These are phyloP conservation scores for Mechanitis messenoides DNA, from an alignment of 2,888 invertebrate genomes.

Conservation along the genomic window DNA sequence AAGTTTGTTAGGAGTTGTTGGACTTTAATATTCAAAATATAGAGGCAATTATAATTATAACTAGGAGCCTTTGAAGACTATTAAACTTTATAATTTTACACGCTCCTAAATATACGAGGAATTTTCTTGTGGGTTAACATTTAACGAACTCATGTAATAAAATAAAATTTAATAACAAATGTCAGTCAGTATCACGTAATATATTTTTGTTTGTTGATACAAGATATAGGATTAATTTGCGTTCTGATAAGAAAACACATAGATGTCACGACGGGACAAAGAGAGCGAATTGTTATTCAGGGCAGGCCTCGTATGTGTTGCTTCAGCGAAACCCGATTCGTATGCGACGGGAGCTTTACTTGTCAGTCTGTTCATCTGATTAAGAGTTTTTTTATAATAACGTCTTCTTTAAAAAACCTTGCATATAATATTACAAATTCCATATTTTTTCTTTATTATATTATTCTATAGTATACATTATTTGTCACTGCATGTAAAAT, in stretches of 20 bases:
- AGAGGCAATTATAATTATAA: too few species aligned
- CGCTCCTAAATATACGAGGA: too few species aligned
- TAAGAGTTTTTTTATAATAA: constrained; percentile 9
- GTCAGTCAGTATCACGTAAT: background rate
- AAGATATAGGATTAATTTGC: background rate
- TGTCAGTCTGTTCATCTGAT: constrained; percentile 28
- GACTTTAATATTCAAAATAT: background rate
- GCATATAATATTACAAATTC: background rate
- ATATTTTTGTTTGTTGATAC: background rate
- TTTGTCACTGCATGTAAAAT: background rate
- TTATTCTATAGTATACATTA: background rate
- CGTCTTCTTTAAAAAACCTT: background rate
- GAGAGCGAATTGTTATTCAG: constrained; percentile 5
- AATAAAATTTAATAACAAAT: too few species aligned
- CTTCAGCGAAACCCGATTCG: constrained; percentile 37
- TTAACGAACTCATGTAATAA: too few species aligned
- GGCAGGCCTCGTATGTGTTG: background rate
- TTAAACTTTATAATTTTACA: too few species aligned
- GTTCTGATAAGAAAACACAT: background rate
- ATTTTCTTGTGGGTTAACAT: too few species aligned
- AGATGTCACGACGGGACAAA: too few species aligned
- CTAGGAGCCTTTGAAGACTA: too few species aligned
- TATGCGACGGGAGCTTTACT: constrained; percentile 44
- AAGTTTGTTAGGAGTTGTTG: background rate
- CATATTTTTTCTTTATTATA: background rate